Evolutionary conservation across 2,113 vertebrate species (phyloP), one percentile per base, ranked within the genome.

Genomic region (Synodontis membranacea): DNA sequence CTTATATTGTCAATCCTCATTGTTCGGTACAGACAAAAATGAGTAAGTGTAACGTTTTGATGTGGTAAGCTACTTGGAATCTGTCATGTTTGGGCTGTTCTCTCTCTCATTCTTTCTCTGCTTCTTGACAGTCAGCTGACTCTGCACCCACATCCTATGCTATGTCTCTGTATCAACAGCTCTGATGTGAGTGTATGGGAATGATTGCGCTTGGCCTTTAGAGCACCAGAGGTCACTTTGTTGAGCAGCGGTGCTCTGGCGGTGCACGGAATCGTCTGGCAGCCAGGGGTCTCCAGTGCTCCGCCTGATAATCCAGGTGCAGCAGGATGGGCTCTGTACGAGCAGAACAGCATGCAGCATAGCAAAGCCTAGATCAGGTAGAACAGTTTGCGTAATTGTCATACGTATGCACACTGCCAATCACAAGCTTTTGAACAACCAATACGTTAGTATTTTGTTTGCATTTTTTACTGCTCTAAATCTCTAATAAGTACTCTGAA

Each of bases 231-330:
- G 84, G 64, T 86, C 64, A 78, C 14, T 50, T 28, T 62, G 6
- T 44, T 17, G 15, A 66, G n/a, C 72, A 50, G 23, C 34, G 11
- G 31, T 64, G 31, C 46, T 21, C 54, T 66, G 74, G 37, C 74
- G n/a, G 66, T 86, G 85, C 83, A 83, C 31, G 60, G 31, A 64
- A 48, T n/a, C 12, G 12, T 44, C 21, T 68, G 75, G 58, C 86
- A 87, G 86, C 70, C 70, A 87, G 86, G 80, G 86, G 86, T 87
- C 86, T 87, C 86, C 72, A 87, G 86, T 82, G 86, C 68, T 83
- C 86, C 56, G 39, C 34, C 54, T 82, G 64, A 48, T 86, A 82
- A 82, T 72, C 82, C 75, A 80, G 46, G 44, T 82, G 31, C 37
- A 39, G 52, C 12, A 44, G 46, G 42, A 23, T 48, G 15, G 39